These are phyloP conservation scores for Leptopilina clavipes DNA, from an alignment of 1,140 invertebrate genomes.

Conservation along the genomic window DNA sequence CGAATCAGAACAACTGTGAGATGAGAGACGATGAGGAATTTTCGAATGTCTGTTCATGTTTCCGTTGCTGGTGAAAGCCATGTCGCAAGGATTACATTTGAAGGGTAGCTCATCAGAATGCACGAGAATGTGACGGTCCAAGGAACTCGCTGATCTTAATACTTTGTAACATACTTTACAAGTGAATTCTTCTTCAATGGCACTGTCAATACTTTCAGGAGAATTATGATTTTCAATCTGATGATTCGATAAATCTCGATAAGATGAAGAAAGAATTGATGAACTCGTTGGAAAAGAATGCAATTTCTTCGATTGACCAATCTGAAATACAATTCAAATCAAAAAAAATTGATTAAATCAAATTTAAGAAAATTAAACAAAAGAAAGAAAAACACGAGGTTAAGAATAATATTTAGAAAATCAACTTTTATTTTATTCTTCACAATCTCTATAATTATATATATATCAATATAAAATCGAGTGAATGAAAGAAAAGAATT, in stretches of 20 bases:
- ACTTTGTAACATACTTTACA: conserved; percentile 75
- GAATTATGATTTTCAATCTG: conserved; percentile 78
- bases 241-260: conserved; percentile 75
- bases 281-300: conserved; percentile 78
- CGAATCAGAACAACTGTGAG: conserved; percentile 65
- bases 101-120: conserved; percentile 86
- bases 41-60: conserved; percentile 91
- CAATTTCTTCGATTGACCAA: conserved; percentile 57
- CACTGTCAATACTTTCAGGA: conserved; percentile 63
- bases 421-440: background rate
- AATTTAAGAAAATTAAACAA: background rate
- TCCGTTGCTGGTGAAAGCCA: conserved; percentile 91
- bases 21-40: conserved; percentile 75
- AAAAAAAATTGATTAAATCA: background rate
- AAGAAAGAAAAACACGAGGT: background rate
- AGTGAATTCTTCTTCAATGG: conserved; percentile 63
- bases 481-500: background rate
- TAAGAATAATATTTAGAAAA: background rate
- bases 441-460: background rate
- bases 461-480: background rate
- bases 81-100: conserved; percentile 85
- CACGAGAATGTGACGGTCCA: conserved; percentile 84
- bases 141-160: conserved; percentile 85
- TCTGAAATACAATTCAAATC: conserved; percentile 34
- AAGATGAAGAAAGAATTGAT: conserved; percentile 70